Evolutionary conservation across 2,888 invertebrate species (phyloP), one percentile per base, ranked within the genome.

Genomic region (Cataglyphis rosenhaueri): DNA sequence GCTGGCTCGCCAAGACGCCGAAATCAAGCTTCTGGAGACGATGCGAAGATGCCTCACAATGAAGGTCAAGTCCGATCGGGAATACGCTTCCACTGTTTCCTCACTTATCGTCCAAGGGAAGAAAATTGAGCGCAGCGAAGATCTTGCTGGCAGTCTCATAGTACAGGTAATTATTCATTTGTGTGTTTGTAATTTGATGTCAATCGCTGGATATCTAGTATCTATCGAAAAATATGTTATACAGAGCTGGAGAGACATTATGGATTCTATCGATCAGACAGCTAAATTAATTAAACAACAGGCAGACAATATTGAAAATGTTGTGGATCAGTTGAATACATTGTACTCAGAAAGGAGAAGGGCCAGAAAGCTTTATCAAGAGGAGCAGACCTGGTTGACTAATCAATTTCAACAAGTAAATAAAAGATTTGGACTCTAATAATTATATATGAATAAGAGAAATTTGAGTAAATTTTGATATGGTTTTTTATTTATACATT

Each of bases 41-140:
- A 98, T 99, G 97, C 97, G 97, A 92, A 95, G 98, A 86, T 98
- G 98, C 92, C 96, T 99, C 82, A 96, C 97, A 89, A 96, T 97
- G 89, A 98, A 98, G 95, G 97, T 98, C 94, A 98, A 98, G 95
- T 97, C 97, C 93, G 99, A 99, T 94, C 96, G 97, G 89, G 98
- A 99, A 93, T 99, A 99, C 94, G 98, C 98, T 1, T 95, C 97
- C 55, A 97, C 97, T 15, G 96, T 99, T 81, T 96, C 96, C 81
- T 96, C 97, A n/a, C 97, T 98, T 35, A 97, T 97, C 61, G 95
- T 96, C 75, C 97, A 98, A 94, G 98, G 98, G 66, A 96, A 97
- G 94, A 98, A 98, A 95, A 96, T 97, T 94, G 98, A 98, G 95
- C 96, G 97, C 87, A 95, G 96, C 92, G 97, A 97, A 91, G 97